A percentile compares a stretch with the other conserved stretches of the same genome.
These are phyloP conservation scores for Melitaea athalia DNA, from an alignment of 2,888 invertebrate genomes.

Conservation along the genomic window DNA sequence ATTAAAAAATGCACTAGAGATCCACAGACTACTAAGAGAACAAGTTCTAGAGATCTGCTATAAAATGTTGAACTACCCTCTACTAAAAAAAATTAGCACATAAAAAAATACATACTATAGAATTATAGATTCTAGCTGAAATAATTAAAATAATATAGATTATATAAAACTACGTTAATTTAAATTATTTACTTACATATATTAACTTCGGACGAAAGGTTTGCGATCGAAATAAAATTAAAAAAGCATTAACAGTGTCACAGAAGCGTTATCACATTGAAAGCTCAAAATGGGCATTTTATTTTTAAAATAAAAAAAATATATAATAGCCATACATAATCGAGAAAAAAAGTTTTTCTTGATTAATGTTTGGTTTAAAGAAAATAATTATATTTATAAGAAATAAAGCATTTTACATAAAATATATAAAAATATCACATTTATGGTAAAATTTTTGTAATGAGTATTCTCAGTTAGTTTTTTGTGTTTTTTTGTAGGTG, in stretches of 20 bases:
- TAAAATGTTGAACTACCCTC: neutral
- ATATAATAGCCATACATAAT: slow-evolving; percentile 11
- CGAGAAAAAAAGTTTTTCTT: neutral
- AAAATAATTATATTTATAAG: neutral
- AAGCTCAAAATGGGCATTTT: slow-evolving; percentile 78
- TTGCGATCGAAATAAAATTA: slow-evolving; percentile 64
- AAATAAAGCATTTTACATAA: no score
- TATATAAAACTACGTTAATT: slow-evolving; percentile 20
- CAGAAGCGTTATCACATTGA: slow-evolving; percentile 63
- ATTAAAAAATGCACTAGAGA: no score
- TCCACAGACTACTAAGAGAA: no score
- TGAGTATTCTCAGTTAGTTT: no score
- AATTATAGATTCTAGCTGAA: slow-evolving; percentile 16
- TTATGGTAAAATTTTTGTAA: no score
- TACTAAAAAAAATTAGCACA: neutral
- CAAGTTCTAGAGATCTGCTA: neutral
- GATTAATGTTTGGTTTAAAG: neutral
- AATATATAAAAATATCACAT: no score
- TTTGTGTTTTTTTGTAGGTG: no score
- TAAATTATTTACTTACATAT: slow-evolving; percentile 54
- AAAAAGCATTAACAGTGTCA: slow-evolving; percentile 58
- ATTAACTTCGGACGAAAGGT: slow-evolving; percentile 47
- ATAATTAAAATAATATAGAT: slow-evolving; percentile 16
- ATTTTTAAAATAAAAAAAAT: slow-evolving; percentile 8
- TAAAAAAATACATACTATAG: neutral